These are phyloP conservation scores for Thunnus thynnus DNA, from an alignment of 2,113 vertebrate species.

Conservation along the genomic window DNA sequence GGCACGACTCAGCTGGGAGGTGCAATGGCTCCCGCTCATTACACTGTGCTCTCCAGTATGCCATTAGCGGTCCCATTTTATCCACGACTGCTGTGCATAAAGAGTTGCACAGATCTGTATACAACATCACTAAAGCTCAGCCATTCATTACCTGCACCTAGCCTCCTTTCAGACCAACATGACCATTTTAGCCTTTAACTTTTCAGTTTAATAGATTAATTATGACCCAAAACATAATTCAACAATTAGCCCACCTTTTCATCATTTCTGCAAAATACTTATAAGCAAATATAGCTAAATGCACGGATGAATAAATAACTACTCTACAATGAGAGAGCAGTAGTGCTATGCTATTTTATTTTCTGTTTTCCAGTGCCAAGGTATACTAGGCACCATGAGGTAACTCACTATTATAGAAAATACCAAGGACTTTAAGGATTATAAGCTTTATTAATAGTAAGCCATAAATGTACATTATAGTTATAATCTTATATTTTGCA, in stretches of 20 bases:
- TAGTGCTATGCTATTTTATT: too few species aligned
- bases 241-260: neutral
- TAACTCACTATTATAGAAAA: too few species aligned
- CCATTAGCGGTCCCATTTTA: conserved; percentile 63
- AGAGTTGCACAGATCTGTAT: conserved; percentile 45
- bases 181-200: neutral
- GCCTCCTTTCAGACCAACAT: neutral
- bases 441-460: neutral
- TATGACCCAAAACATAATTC: neutral
- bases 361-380: neutral
- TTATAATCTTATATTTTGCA: too few species aligned
- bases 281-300: neutral
- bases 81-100: conserved; percentile 48
- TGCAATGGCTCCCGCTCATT: conserved; percentile 58
- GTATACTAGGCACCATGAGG: too few species aligned
- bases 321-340: neutral
- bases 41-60: conserved; percentile 50
- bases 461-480: too few species aligned
- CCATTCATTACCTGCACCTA: conserved; percentile 41
- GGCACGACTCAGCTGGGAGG: conserved; percentile 68
- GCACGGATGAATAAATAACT: neutral
- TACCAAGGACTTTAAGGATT: too few species aligned
- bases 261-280: neutral
- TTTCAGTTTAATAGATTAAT: conserved; percentile 3
- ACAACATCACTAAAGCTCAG: conserved; percentile 46